Evolutionary conservation across 2,888 invertebrate species (phyloP), one percentile per base, ranked within the genome.

Genomic region (Acanthosepion lycidas): DNA sequence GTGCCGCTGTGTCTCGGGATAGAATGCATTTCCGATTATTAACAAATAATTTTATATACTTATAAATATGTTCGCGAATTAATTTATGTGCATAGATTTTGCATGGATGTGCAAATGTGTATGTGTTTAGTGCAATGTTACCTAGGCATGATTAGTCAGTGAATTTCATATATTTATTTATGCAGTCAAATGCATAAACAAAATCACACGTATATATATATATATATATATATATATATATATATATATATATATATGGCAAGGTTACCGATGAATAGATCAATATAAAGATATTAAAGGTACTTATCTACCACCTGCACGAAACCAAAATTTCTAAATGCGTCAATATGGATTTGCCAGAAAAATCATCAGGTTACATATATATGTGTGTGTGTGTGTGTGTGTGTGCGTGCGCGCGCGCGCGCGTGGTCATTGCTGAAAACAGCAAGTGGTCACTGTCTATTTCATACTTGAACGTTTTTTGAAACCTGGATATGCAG

Each of bases 61-160:
- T 78, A 78, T 78, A 78, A 78, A 78, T 78, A 78, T 78, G 78
- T 33, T 78, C 78, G 78, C 15, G n/a, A 78, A 78, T 78, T 78
- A 12, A 78, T 33, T 3, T 78, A n/a, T n/a, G n/a, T 78, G 15
- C 6, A 78, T 78, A 78, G n/a, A n/a, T 3, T 78, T 28, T 28
- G 28, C 3, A 3, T 59, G 59, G 1, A 8, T n/a, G 28, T 15
- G n/a, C 15, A n/a, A 33, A 15, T 78, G 12, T 78, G n/a, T n/a
- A 28, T n/a, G n/a, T n/a, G n/a, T n/a, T 28, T 42, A n/a, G 15
- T 78, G n/a, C n/a, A 6, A 12, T 12, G 9, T 78, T 55, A 2
- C 55, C 55, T 15, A 59, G 5, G 3, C 20, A 23, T 20, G 2
- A 20, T 4, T 23, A 23, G 59, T 23, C 20, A 78, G n/a, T 28